Percentiles rank a stretch among this genome's conserved stretches.
Evolutionary conservation across 2,797 vertebrate species (phyloP).

Genomic region (Geotria australis): DNA sequence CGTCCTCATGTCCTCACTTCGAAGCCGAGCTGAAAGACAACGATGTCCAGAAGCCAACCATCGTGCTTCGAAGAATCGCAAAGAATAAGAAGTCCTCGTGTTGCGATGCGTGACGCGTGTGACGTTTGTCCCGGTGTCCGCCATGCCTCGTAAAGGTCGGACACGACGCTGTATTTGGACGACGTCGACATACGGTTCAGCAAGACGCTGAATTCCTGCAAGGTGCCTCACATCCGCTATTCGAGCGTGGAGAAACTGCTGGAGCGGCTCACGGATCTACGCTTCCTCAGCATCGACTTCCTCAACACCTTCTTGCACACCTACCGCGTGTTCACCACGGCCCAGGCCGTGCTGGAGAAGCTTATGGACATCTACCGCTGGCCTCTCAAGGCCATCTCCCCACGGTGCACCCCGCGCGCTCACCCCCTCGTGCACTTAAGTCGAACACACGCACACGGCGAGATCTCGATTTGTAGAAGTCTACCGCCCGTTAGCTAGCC

Average conservation of each 20-base stretch:
- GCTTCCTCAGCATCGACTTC: slow-evolving; percentile 94
- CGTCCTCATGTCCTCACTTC: too few relatives aligned
- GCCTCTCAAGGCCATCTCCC: slow-evolving; percentile 75
- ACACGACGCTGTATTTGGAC: slow-evolving; percentile 77
- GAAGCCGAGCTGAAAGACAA: too few relatives aligned
- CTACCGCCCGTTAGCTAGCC: too few relatives aligned
- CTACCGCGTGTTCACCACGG: slow-evolving; percentile 77
- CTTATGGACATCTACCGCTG: slow-evolving; percentile 80
- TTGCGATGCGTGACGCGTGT: too few relatives aligned
- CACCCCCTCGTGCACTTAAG: not conserved
- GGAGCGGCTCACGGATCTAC: slow-evolving; percentile 72
- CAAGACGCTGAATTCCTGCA: slow-evolving; percentile 97
- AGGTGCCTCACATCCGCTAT: slow-evolving; percentile 90
- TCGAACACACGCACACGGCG: too few relatives aligned
- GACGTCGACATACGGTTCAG: slow-evolving; percentile 96
- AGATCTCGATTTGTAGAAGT: too few relatives aligned
- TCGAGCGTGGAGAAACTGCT: slow-evolving; percentile 73
- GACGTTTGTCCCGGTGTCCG: not conserved
- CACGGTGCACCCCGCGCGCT: slow-evolving; percentile 22
- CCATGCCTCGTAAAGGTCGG: slow-evolving; percentile 27
- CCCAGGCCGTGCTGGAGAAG: slow-evolving; percentile 60
- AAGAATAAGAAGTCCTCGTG: too few relatives aligned
- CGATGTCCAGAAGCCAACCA: too few relatives aligned
- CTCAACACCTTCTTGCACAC: slow-evolving; percentile 96
- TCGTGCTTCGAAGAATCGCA: too few relatives aligned